Percentiles rank a stretch among this genome's conserved stretches.
Conservation (phyloP, 1,140 invertebrate species). For the Sarcophaga peregrina region DNA sequence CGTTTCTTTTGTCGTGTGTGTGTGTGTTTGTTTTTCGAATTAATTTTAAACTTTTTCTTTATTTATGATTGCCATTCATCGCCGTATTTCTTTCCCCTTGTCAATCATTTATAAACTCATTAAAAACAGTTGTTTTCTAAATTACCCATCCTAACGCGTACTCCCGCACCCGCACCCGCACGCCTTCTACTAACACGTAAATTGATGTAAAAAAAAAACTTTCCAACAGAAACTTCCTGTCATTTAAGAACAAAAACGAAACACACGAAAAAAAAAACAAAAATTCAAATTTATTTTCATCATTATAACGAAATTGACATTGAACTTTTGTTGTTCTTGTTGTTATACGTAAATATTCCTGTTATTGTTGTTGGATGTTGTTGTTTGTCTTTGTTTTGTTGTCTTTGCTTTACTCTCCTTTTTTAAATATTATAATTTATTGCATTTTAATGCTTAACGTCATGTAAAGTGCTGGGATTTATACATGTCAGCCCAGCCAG, state of each 20-base stretch:
- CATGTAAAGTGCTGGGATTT: conserved; percentile 13
- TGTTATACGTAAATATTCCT: no score
- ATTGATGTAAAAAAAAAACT: no score
- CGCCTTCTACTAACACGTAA: no score
- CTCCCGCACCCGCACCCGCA: not conserved
- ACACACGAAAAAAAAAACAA: not conserved
- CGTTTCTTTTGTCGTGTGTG: no score
- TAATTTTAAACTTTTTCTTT: no score
- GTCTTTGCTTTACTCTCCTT: not conserved
- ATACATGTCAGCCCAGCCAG: not conserved
- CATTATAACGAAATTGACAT: conserved; percentile 23
- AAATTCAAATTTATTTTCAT: not conserved
- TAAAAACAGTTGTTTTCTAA: conserved; percentile 35
- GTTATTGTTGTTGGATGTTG: no score
- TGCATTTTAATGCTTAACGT: conserved; percentile 37
- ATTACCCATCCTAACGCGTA: not conserved
- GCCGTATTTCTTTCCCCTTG: not conserved
- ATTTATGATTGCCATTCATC: not conserved
- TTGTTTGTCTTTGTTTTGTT: not conserved
- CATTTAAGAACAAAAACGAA: no score
- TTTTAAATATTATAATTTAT: conserved; percentile 39
- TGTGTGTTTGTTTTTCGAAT: not conserved
- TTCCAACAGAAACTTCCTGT: no score
- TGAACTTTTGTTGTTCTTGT: conserved; percentile 28
- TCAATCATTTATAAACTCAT: conserved; percentile 34